Base-by-base conservation (phyloP, 2,888 invertebrate genomes). In the Cactoblastis cactorum region DNA sequence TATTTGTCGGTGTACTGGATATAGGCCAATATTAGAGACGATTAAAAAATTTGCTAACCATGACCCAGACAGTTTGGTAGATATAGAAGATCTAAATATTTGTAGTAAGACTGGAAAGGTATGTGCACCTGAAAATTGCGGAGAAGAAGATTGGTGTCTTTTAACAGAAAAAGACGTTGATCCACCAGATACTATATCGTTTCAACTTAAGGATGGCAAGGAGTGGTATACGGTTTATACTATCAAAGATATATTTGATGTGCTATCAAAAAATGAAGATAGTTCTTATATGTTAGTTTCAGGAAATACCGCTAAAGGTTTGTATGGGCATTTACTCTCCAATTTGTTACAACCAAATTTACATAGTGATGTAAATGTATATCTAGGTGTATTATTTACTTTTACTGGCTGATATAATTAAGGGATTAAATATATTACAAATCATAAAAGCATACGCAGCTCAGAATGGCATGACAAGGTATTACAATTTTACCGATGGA, bases 221-320 rank as follows among this genome's bases (percentile, higher is more conserved):
- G 74, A 73, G 46, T 94, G 93, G 89, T 83, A 85, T 59, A 91
- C 90, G 70, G 90, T 91, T 1, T 71, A 78, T 45, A 69, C 75
- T 0, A 55, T 93, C 0, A 71, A 75, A 2, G 85, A 91, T 51
- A 75, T 93, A 41, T 91, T 92, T 66, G 63, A 77, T 12, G 71
- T 92, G 38, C 81, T 93, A 39, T 32, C 41, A 55, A 69, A 80
- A 45, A 76, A 80, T 6, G 69, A 83, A 4, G 57, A 53, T 5
- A 72, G 81, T 1, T 79, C 83, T 8, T 94, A 94, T 57, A 91
- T 92, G 74, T 70, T 96, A 8, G 91, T 95, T 0, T 93, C 92
- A 18, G 96, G 96, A 12, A 95, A 95, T 66, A 96, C 96, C 0
- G 94, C 93, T 1, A 93, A 92, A 76, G 96, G 96, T 94, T 51